A percentile compares a stretch with the other conserved stretches of the same genome.
These are phyloP conservation scores for Malaclemys terrapin DNA, from an alignment of 2,113 vertebrate species.

Conservation along the genomic window DNA sequence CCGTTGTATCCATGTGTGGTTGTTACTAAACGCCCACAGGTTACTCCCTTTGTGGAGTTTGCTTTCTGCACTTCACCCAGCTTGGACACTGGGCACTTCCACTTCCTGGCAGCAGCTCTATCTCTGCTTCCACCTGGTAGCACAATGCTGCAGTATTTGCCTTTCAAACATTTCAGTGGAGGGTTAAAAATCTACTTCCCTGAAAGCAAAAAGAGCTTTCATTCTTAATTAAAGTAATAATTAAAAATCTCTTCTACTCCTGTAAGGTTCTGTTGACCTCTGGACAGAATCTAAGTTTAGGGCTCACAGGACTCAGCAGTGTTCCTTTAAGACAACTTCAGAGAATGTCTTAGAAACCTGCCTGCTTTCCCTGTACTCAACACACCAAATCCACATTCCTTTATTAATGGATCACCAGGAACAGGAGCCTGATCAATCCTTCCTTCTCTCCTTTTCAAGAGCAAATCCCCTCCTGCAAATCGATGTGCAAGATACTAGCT, in stretches of 20 bases:
- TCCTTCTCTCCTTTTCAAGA: background rate
- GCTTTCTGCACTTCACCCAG: background rate
- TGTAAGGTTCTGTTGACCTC: background rate
- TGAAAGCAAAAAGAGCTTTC: background rate
- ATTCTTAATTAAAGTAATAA: background rate
- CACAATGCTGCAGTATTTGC: background rate
- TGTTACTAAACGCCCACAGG: fast-evolving
- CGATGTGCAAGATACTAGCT: background rate
- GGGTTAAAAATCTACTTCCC: background rate
- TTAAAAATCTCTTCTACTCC: background rate
- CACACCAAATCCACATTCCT: background rate
- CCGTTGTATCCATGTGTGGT: fast-evolving
- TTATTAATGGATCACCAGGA: background rate
- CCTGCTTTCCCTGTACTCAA: background rate
- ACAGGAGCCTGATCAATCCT: background rate
- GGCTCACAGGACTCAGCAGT: fast-evolving
- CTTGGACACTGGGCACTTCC: background rate
- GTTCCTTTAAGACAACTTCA: background rate
- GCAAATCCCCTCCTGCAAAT: background rate
- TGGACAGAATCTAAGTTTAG: fast-evolving
- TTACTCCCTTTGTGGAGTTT: fast-evolving
- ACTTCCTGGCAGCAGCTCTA: background rate
- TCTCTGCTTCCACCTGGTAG: background rate
- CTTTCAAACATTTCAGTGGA: background rate
- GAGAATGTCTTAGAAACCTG: background rate